Percentiles rank a stretch among this genome's conserved stretches.
Evolutionary conservation across 2,797 vertebrate species (phyloP).

Genomic region (Takifugu rubripes): DNA sequence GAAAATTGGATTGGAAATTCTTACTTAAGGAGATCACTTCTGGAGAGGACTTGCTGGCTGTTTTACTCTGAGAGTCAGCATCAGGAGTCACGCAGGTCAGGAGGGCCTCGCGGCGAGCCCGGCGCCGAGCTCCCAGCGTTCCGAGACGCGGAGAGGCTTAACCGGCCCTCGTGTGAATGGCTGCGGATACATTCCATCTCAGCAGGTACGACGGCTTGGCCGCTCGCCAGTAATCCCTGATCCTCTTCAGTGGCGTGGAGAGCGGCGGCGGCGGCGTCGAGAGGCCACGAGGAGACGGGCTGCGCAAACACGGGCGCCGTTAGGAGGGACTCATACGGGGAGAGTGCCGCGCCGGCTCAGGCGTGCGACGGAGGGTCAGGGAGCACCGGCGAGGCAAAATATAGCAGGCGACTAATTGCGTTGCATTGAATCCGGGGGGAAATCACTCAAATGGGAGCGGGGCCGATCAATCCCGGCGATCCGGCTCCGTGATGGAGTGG

Average conservation of each 20-base stretch:
- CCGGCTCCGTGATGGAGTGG: constrained; percentile 62
- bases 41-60: constrained; percentile 46
- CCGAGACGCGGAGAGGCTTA: constrained; percentile 3
- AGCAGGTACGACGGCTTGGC: constrained; percentile 56
- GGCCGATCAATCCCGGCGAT: constrained; percentile 64
- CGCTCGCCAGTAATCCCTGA: constrained; percentile 47
- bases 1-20: constrained; percentile 71
- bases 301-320: constrained; percentile 53
- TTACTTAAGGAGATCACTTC: constrained; percentile 71
- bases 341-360: constrained; percentile 59
- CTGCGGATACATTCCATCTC: constrained; percentile 50
- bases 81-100: constrained; percentile 44
- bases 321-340: constrained; percentile 59
- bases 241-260: constrained; percentile 48
- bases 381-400: constrained; percentile 55
- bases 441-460: constrained; percentile 69
- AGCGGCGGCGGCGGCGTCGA: constrained; percentile 23
- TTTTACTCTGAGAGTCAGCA: constrained; percentile 41
- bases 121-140: constrained; percentile 21
- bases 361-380: constrained; percentile 42
- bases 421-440: constrained; percentile 68
- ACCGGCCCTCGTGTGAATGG: constrained; percentile 38
- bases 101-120: constrained; percentile 18
- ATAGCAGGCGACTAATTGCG: constrained; percentile 64
- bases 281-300: constrained; percentile 50